Evolutionary conservation across 2,888 invertebrate species (phyloP).

Genomic region (Sinelater perroti): DNA sequence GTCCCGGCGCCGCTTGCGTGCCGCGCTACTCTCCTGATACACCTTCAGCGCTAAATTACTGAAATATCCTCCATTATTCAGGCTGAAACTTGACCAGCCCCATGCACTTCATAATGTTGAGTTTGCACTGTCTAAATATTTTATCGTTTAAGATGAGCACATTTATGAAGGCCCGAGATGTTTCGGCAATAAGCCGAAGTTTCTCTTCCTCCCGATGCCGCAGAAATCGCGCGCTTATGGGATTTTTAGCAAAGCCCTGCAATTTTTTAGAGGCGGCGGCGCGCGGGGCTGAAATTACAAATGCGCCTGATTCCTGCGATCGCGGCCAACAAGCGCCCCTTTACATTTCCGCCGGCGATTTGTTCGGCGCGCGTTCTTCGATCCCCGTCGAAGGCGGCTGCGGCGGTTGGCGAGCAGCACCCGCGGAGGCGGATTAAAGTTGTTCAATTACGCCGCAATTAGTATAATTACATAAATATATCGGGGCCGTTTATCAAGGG

Average conservation of each 20-base stretch:
- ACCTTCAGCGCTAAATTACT: conserved; percentile 40
- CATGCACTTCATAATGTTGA: conserved; percentile 27
- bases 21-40: conserved; percentile 41
- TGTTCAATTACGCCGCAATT: conserved; percentile 50
- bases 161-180: conserved; percentile 29
- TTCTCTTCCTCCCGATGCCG: conserved; percentile 26
- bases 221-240: conserved; percentile 27
- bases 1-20: conserved; percentile 33
- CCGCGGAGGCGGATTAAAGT: conserved; percentile 51
- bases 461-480: conserved; percentile 56
- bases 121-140: conserved; percentile 30
- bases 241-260: conserved; percentile 30
- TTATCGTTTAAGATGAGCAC: conserved; percentile 32
- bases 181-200: conserved; percentile 26
- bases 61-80: conserved; percentile 36
- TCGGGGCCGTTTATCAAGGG: conserved; percentile 52
- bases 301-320: too few relatives aligned
- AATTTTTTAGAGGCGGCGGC: conserved; percentile 24
- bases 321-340: too few relatives aligned
- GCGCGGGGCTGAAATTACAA: conserved; percentile 25
- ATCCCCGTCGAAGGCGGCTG: too few relatives aligned
- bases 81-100: conserved; percentile 30
- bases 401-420: too few relatives aligned
- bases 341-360: too few relatives aligned
- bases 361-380: too few relatives aligned